Base-by-base conservation (phyloP, 2,797 vertebrate genomes). In the Gallirallus australis region DNA sequence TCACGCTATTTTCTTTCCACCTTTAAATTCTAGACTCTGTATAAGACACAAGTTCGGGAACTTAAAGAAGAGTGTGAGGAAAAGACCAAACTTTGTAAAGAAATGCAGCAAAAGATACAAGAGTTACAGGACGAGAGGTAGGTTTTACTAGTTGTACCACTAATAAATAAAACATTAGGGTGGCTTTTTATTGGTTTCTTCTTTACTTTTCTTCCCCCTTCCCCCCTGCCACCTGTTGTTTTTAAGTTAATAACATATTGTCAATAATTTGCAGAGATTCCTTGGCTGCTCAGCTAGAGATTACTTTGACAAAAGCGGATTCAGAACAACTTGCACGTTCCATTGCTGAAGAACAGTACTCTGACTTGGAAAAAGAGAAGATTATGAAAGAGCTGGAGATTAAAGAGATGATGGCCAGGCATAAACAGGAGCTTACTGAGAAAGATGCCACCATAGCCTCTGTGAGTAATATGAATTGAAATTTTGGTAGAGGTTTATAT, bases 311-410 rank as follows among this genome's bases (percentile, higher is more conserved):
- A 30, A 99, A 99, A 96, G 99, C 99, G 1, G 99, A 99, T 96
- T 99, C 99, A 1, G 99, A 99, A 94, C 99, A 99, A 86, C 97
- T 99, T 97, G 99, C 99, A 11, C 99, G 99, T 89, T 99, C 99
- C 94, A 99, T 99, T 86, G 99, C 98, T 23, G 99, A 99, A 97
- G 99, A 99, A 54, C 99, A 99, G 84, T 99, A 99, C 96, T 99
- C 99, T 0, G 98, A 99, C 84, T 97, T 99, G 98, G 99, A 99
- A 98, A 99, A 99, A 97, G 99, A 99, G 97, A 99, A 99, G 97
- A 99, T 99, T 94, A 99, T 99, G 99, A 99, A 99, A 96, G 99
- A 99, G 94, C 98, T 99, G 92, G 99, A 99, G 98, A 99, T 99
- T 91, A 99, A 99, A 93, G 99, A 99, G 97, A 99, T 99, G 99